A percentile compares a stretch with the other conserved stretches of the same genome.
phyloP scores from a whole-genome alignment of 2,797 vertebrate species.

The Acipenser transmontanus region DNA sequence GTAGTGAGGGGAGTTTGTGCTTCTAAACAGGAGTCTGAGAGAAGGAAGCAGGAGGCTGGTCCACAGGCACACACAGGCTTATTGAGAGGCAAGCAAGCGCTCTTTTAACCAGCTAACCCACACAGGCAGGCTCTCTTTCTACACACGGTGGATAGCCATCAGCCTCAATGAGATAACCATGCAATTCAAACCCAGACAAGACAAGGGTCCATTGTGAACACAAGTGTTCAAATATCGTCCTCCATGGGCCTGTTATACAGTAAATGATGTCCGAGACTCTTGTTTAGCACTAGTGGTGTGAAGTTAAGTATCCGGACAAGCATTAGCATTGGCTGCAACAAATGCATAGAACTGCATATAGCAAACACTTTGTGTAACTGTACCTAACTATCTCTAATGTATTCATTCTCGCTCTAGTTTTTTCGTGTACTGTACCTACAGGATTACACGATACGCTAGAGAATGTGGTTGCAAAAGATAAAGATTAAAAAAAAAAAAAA shows the following conservation, averaged over 20 bases:
- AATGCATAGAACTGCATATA: no score
- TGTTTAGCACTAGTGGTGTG: no score
- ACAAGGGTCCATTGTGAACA: neutral
- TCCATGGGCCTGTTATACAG: neutral
- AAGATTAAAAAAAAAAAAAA: no score
- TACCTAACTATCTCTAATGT: no score
- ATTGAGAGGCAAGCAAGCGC: neutral
- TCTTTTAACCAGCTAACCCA: neutral
- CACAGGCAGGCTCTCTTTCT: neutral
- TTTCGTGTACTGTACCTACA: no score
- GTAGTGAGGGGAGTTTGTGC: neutral
- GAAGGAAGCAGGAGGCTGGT: neutral
- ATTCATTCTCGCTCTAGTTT: no score
- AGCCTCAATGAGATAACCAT: neutral
- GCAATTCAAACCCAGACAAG: neutral
- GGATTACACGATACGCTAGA: no score
- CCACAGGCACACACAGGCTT: neutral
- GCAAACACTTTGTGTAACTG: no score
- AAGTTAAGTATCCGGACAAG: no score
- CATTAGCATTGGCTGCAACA: no score
- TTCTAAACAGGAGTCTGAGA: neutral
- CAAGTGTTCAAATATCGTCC: neutral
- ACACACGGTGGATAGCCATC: neutral
- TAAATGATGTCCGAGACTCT: no score
- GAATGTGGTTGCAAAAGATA: no score